Conservation (phyloP, 2,113 vertebrate genomes). For the Girardinichthys multiradiatus region DNA sequence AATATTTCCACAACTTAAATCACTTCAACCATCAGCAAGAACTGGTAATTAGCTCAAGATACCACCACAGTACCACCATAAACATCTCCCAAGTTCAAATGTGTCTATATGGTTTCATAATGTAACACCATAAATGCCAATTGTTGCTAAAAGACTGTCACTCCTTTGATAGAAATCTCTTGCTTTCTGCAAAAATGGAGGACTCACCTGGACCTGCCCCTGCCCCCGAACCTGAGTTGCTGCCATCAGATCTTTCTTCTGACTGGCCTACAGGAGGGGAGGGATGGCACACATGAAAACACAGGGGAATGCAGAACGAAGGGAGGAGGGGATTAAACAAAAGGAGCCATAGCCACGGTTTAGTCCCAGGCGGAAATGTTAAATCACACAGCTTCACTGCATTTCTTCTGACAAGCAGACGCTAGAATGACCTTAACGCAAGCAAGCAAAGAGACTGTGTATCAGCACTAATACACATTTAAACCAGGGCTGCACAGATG, state of each 20-base stretch:
- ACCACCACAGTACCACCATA: background rate
- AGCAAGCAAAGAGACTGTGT: constrained; percentile 26
- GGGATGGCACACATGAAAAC: constrained; percentile 77
- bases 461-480: constrained; percentile 28
- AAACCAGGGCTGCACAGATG: constrained; percentile 37
- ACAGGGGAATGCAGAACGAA: constrained; percentile 56
- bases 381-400: constrained; percentile 36
- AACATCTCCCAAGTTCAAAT: background rate
- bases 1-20: background rate
- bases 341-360: constrained; percentile 67
- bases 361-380: constrained; percentile 50
- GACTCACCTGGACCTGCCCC: constrained; percentile 84
- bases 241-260: constrained; percentile 83
- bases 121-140: background rate
- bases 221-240: constrained; percentile 79
- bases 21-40: background rate
- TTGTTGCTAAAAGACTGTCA: constrained; percentile 13
- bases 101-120: background rate
- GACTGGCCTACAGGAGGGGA: constrained; percentile 83
- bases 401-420: constrained; percentile 35
- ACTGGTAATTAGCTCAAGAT: background rate
- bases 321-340: constrained; percentile 48
- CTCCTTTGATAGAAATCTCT: constrained; percentile 33
- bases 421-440: constrained; percentile 57
- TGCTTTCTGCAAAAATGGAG: constrained; percentile 45